phyloP scores from a whole-genome alignment of 2,888 invertebrate species.

The Tetrapedia diversipes region DNA sequence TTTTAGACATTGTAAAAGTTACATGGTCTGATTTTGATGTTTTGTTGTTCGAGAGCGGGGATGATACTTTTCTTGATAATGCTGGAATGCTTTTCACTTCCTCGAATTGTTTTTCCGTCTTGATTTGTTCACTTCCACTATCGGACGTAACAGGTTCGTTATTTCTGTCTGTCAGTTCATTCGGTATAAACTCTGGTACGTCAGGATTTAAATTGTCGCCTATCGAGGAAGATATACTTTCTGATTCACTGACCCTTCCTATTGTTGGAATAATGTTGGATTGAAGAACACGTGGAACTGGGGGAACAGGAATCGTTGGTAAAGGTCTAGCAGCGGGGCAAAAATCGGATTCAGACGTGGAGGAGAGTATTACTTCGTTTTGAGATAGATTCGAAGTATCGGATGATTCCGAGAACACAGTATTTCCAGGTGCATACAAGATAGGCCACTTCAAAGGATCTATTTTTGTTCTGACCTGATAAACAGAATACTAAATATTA shows the following conservation, averaged over 20 bases:
- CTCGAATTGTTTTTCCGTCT: constrained; percentile 65
- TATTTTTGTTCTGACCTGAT: constrained; percentile 91
- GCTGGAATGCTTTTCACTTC: constrained; percentile 66
- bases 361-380: constrained; percentile 62
- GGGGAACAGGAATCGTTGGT: constrained; percentile 88
- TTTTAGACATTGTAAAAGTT: constrained; percentile 7
- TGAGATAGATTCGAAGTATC: constrained; percentile 79
- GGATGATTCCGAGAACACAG: constrained; percentile 68
- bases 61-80: constrained; percentile 33
- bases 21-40: constrained; percentile 10
- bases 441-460: constrained; percentile 96
- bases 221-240: constrained; percentile 73
- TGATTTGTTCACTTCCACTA: constrained; percentile 62
- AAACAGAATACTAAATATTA: constrained; percentile 44
- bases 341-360: constrained; percentile 78
- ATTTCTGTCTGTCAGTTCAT: constrained; percentile 67
- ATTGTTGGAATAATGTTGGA: constrained; percentile 70
- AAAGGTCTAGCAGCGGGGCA: constrained; percentile 86
- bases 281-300: constrained; percentile 86
- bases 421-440: constrained; percentile 84
- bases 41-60: constrained; percentile 20
- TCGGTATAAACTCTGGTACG: constrained; percentile 93
- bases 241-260: constrained; percentile 73
- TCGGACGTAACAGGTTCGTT: constrained; percentile 41
- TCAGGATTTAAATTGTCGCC: constrained; percentile 90